Percentiles rank a stretch among this genome's conserved stretches.
Conservation (phyloP, 1,140 invertebrate genomes). For the Vanessa atalanta region DNA sequence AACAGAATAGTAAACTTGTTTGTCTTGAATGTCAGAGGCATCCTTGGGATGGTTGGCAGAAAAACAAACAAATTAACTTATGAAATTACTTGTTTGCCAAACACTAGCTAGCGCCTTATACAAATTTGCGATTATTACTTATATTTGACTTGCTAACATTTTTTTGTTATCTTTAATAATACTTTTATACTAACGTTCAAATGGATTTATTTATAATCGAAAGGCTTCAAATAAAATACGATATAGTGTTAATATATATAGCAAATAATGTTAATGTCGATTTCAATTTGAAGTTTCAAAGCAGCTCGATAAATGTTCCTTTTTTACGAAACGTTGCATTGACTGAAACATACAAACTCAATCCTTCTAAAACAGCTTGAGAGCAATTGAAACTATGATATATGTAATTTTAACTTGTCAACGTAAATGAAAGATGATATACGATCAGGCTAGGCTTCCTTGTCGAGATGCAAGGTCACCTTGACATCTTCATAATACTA, state of each 20-base stretch:
- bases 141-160: constrained; percentile 3
- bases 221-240: too few species aligned
- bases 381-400: constrained; percentile 30
- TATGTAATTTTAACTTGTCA: constrained; percentile 44
- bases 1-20: too few species aligned
- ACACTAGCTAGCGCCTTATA: too few species aligned
- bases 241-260: too few species aligned
- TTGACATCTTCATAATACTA: constrained; percentile 28
- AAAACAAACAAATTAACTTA: constrained; percentile 7
- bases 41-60: not conserved
- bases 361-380: constrained; percentile 3
- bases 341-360: not conserved
- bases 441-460: constrained; percentile 42
- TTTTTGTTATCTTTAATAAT: constrained; percentile 13
- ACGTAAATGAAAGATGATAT: constrained; percentile 45
- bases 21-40: not conserved
- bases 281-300: too few species aligned
- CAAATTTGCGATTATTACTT: too few species aligned
- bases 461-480: constrained; percentile 43
- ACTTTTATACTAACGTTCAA: not conserved
- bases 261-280: too few species aligned
- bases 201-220: too few species aligned
- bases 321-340: not conserved
- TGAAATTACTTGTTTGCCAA: too few species aligned
- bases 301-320: not conserved